A percentile compares a stretch with the other conserved stretches of the same genome.
Evolutionary conservation across 2,113 vertebrate species (phyloP).

Genomic region (Microtus pennsylvanicus): DNA sequence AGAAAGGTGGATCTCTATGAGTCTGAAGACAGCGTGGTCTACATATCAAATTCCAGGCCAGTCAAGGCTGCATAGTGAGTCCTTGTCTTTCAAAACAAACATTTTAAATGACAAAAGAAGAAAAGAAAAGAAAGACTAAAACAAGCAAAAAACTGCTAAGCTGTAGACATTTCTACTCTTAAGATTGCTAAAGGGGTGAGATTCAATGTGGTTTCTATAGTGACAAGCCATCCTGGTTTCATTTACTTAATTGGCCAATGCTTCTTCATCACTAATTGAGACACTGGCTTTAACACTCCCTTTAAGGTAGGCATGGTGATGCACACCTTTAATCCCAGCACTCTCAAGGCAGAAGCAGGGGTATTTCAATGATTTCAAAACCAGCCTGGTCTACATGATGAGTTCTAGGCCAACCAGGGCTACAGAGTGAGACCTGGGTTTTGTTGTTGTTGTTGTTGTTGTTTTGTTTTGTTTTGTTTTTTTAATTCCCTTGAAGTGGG

Average conservation of each 20-base stretch:
- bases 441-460: not conserved
- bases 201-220: not conserved
- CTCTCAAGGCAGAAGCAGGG: not conserved
- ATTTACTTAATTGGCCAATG: not conserved
- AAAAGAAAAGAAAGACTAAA: not conserved
- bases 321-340: not conserved
- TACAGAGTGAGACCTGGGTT: not conserved
- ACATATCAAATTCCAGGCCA: not conserved
- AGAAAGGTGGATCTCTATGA: not conserved
- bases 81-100: not conserved
- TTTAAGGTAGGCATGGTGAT: not conserved
- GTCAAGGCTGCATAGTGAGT: not conserved
- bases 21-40: not conserved
- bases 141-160: not conserved
- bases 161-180: not conserved
- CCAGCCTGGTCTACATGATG: not conserved
- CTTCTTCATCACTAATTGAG: not conserved
- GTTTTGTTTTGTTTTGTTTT: not conserved
- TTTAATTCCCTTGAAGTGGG: not conserved
- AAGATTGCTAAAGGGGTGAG: not conserved
- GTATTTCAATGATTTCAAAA: not conserved
- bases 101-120: not conserved
- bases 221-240: not conserved
- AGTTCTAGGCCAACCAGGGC: not conserved
- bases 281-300: not conserved